Evolutionary conservation across 2,888 invertebrate species (phyloP).

Genomic region (Chloroclystis v-ata): DNA sequence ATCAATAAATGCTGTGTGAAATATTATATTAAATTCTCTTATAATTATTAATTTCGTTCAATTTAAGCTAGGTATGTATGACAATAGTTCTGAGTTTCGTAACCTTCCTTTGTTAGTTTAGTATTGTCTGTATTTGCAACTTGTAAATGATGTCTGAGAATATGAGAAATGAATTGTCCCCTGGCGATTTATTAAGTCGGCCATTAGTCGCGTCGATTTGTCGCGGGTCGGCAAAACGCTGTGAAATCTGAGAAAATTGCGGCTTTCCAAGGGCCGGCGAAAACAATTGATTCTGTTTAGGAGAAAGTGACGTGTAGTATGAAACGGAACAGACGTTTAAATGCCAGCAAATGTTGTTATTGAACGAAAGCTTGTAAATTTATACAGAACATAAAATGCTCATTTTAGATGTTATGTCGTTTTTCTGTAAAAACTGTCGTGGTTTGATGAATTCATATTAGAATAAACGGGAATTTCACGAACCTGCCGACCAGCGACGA

Average conservation of each 20-base stretch:
- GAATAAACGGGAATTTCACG: too few species aligned
- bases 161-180: neutral
- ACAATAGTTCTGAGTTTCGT: too few species aligned
- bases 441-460: too few species aligned
- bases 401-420: neutral
- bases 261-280: constrained; percentile 39
- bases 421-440: too few species aligned
- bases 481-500: too few species aligned
- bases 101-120: too few species aligned
- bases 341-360: neutral
- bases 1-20: neutral
- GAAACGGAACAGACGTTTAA: neutral
- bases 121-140: too few species aligned
- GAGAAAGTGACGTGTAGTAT: constrained; percentile 41
- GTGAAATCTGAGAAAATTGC: constrained; percentile 50
- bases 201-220: constrained; percentile 33
- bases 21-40: too few species aligned
- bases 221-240: constrained; percentile 49
- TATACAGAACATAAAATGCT: neutral
- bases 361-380: neutral
- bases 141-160: neutral
- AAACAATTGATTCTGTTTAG: constrained; percentile 50
- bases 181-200: neutral
- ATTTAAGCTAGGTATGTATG: too few species aligned
- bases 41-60: too few species aligned